phyloP scores from a whole-genome alignment of 2,113 vertebrate genomes.

The Vombatus ursinus region DNA sequence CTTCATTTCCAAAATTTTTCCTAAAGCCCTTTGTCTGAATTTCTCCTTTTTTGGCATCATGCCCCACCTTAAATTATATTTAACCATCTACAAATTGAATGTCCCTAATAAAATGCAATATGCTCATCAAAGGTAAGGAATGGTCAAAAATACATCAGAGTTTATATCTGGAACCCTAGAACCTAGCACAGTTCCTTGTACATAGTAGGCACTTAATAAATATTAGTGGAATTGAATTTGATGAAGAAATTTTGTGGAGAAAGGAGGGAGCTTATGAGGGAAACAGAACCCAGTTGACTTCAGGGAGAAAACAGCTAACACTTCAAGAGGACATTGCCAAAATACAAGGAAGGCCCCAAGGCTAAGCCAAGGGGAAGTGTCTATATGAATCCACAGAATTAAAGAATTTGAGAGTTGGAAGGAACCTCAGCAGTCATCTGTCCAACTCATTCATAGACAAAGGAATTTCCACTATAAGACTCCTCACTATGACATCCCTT shows the following conservation, averaged over 20 bases:
- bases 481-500: background rate
- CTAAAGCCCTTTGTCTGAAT: background rate
- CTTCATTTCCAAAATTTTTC: background rate
- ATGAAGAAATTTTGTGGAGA: background rate
- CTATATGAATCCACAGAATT: background rate
- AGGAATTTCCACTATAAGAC: background rate
- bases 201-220: background rate
- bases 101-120: background rate
- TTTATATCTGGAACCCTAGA: background rate
- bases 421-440: background rate
- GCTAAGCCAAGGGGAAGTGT: slow-evolving; percentile 29
- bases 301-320: slow-evolving; percentile 65
- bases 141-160: background rate
- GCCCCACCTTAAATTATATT: background rate
- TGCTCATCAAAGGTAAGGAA: background rate
- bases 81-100: background rate
- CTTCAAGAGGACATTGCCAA: background rate
- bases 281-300: background rate
- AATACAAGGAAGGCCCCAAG: background rate
- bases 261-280: slow-evolving; percentile 13
- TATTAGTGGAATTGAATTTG: slow-evolving; percentile 4
- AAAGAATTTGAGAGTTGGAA: background rate
- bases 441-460: background rate
- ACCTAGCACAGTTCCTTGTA: background rate
- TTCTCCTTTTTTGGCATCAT: background rate